A percentile compares a stretch with the other conserved stretches of the same genome.
phyloP scores from a whole-genome alignment of 2,797 vertebrate genomes.

The Coracias cyanogaster region DNA sequence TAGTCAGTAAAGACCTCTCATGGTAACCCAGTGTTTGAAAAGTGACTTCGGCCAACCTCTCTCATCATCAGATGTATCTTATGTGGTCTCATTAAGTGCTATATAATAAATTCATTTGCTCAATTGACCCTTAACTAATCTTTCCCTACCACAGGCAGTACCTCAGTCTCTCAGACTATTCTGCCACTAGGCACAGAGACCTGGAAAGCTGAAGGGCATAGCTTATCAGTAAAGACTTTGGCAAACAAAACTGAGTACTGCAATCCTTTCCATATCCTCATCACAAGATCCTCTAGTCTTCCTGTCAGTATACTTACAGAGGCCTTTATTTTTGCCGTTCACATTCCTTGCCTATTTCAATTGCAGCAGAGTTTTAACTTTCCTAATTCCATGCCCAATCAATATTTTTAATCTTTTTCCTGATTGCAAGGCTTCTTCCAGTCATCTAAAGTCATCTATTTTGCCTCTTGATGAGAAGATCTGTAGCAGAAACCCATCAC shows the following conservation, averaged over 20 bases:
- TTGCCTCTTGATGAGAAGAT: neutral
- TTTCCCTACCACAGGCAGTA: neutral
- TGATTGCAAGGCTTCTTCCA: neutral
- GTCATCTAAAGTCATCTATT: neutral
- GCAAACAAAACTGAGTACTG: neutral
- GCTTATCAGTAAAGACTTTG: neutral
- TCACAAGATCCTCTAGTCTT: neutral
- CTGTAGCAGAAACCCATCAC: neutral
- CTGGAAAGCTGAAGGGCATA: neutral
- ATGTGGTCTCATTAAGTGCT: neutral
- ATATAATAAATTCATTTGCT: neutral
- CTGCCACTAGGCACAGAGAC: neutral
- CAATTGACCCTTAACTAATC: neutral
- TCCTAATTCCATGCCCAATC: neutral
- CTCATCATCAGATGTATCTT: neutral
- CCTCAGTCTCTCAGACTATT: neutral
- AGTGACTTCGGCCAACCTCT: neutral
- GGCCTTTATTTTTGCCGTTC: neutral
- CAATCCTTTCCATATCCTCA: neutral
- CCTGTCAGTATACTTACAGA: neutral
- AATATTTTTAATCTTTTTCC: slow-evolving; percentile 28
- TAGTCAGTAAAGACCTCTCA: neutral
- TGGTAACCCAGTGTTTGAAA: neutral
- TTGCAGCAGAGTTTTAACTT: neutral
- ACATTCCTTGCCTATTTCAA: neutral